Base-by-base conservation (phyloP, 2,888 invertebrate species). In the Camponotus fellah region DNA sequence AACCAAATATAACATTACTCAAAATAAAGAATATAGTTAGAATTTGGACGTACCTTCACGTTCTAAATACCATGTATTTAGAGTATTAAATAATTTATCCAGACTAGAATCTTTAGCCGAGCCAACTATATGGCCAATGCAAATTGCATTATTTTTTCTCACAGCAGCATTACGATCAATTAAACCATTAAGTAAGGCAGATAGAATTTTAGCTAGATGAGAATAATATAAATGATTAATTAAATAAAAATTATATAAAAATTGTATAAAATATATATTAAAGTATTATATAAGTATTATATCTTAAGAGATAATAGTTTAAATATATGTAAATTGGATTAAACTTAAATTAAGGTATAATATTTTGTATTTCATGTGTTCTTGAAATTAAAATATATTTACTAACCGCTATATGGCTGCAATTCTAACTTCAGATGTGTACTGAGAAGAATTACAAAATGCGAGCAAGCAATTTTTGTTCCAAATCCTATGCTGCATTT, bases 151-250 rank as follows among this genome's bases (percentile, higher is more conserved):
- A 87, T 97, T 97, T 95, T 98, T 98, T 91, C 98, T 96, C 0
- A 99, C 97, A 0, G 97, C 97, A 0, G 97, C 95, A 93, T 98
- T 99, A 84, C 98, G 96, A 95, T 99, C 99, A 68, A 97, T 97
- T 26, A 98, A 95, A 0, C 98, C 98, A 89, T 97, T 96, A 58
- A 98, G 95, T 77, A 98, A 95, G 12, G 96, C 96, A 34, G 96
- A 95, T 89, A 97, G 94, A 66, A 97, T 92, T 95, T 97, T 97
- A 60, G 96, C 96, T 96, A 79, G 12, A 32, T 3, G 8, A 8
- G 21, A 69, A 68, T 5, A 12, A 9, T 43, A 53, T 10, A 14
- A 79, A 83, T 60, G 8, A 21, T 68, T 68, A 65, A 64, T 65
- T 21, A 0, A 46, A 21, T 60, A 17, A 53, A 53, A 53, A 53